Evolutionary conservation across 2,888 invertebrate genomes (phyloP).

Genomic region (Pachliopta kotzebuea): DNA sequence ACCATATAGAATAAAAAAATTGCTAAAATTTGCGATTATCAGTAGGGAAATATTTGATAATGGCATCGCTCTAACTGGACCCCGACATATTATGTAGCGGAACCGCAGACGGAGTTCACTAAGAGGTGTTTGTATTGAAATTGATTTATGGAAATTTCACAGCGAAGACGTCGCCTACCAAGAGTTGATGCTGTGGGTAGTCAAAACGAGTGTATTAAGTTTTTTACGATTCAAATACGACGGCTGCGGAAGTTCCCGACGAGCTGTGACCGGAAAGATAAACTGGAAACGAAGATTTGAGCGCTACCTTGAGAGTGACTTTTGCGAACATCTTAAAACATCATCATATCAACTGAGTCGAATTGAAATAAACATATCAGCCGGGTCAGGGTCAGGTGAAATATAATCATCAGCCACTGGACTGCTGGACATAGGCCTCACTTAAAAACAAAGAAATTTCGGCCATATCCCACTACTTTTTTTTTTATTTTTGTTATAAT

Average conservation of each 20-base stretch:
- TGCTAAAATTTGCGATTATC: too few species aligned
- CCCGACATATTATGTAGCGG: constrained; percentile 39
- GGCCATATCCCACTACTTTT: too few species aligned
- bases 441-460: too few species aligned
- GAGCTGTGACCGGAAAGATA: constrained; percentile 17
- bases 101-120: constrained; percentile 72
- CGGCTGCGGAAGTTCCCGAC: constrained; percentile 9
- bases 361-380: too few species aligned
- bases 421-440: too few species aligned
- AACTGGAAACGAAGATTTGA: constrained; percentile 2
- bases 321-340: background rate
- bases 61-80: constrained; percentile 34
- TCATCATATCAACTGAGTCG: too few species aligned
- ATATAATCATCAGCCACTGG: too few species aligned
- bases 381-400: too few species aligned
- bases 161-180: constrained; percentile 59
- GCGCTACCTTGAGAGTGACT: background rate
- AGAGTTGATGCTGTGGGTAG: constrained; percentile 48
- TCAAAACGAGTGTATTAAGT: constrained; percentile 58
- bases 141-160: constrained; percentile 77
- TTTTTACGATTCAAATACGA: constrained; percentile 34
- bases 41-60: too few species aligned
- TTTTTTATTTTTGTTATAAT: too few species aligned
- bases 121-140: constrained; percentile 79
- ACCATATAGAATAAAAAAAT: too few species aligned